Evolutionary conservation across 2,113 vertebrate genomes (phyloP), one percentile per base, ranked within the genome.

Genomic region (Zapornia atra): DNA sequence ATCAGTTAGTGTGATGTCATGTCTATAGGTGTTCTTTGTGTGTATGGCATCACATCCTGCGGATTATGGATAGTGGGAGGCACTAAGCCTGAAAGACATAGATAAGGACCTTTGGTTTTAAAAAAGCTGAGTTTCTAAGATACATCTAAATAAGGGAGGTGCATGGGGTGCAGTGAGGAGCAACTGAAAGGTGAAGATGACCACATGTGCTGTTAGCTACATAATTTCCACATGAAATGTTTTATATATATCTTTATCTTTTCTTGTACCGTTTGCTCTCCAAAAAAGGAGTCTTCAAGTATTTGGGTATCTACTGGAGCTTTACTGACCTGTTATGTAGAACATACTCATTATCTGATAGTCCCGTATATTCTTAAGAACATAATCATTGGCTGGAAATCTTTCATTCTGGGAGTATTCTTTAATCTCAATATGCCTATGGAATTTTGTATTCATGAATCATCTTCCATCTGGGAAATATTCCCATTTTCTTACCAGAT

Each of bases 381-480:
- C 15, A 28, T 78, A 71, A 56, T 81, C 11, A 57, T 20, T 92
- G 69, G 26, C 56, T 90, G 38, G n/a, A 95, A 77, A 34, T 60
- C 17, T 68, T 91, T 75, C 64, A 56, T 83, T 15, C 28, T 81
- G 51, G 76, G 56, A 83, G 60, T 90, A 61, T 56, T 68, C 53
- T 90, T 83, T 77, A 91, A 88, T 94, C 60, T 70, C 66, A 88
- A 81, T 82, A 46, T 42, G n/a, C 42, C 22, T 68, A 31, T 88
- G 68, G 64, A 93, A 46, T 73, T 92, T 68, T 60, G 17, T 75
- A 31, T 90, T 81, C 56, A 68, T 64, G 33, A 60, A 29, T 93
- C 56, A 81, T 73, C 48, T 83, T 92, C 51, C 33, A 51, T 78
- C 53, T 90, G 92, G 81, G 87, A 92, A 94, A 70, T 44, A 84